Percentiles rank a stretch among this genome's conserved stretches.
Evolutionary conservation across 2,888 invertebrate genomes (phyloP).

Genomic region (Rhorus exstirpatorius): DNA sequence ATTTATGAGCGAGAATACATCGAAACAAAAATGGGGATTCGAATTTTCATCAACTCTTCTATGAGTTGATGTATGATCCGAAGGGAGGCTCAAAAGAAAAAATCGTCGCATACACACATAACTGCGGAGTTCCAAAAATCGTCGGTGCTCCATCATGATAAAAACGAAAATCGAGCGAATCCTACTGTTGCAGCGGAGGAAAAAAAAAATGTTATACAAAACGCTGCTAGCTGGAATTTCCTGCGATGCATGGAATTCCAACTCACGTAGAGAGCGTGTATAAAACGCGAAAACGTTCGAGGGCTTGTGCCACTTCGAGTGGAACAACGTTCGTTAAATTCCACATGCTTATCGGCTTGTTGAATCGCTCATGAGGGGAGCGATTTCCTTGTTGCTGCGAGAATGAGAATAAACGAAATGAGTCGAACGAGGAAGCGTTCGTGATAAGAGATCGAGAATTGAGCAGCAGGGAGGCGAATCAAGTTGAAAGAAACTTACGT

Average conservation of each 20-base stretch:
- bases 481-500: conserved; percentile 47
- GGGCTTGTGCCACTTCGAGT: conserved; percentile 60
- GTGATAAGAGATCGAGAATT: conserved; percentile 66
- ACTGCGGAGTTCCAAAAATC: conserved; percentile 41
- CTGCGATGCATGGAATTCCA: conserved; percentile 56
- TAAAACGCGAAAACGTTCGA: conserved; percentile 66
- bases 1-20: no score
- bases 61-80: conserved; percentile 1
- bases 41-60: neutral
- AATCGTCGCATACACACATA: neutral
- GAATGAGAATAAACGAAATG: conserved; percentile 65
- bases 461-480: conserved; percentile 45
- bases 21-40: no score
- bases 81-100: neutral
- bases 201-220: conserved; percentile 47
- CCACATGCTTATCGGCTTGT: conserved; percentile 69
- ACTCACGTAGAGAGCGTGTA: conserved; percentile 2
- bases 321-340: conserved; percentile 72
- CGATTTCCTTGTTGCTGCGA: conserved; percentile 63
- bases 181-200: conserved; percentile 22
- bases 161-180: conserved; percentile 42
- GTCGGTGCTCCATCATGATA: conserved; percentile 53
- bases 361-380: conserved; percentile 55
- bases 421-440: conserved; percentile 65
- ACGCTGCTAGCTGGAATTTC: conserved; percentile 64